Evolutionary conservation across 1,140 invertebrate genomes (phyloP), one percentile per base, ranked within the genome.

Genomic region (Philopotamus ludificatus): DNA sequence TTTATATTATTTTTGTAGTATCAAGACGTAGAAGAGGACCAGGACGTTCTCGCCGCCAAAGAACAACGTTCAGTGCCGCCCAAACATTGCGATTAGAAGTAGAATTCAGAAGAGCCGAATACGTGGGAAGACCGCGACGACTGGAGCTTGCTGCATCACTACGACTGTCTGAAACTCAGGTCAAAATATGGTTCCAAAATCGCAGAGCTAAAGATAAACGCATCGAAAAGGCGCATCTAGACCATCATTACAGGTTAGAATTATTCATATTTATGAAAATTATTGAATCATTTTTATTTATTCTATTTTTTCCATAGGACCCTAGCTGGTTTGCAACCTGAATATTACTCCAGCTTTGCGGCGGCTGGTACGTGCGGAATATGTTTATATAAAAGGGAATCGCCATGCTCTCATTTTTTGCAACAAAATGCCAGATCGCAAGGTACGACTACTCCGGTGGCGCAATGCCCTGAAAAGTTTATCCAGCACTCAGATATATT

Each of bases 101-200:
- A 22, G 95, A 97, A 74, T 97, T 95, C 76, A 88, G 90, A 16
- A 80, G 89, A 28, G 91, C 89, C 0, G 95, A 97, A 79, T 97
- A 97, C 74, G 94, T 97, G 55, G 94, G 93, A 0, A 81, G 94
- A 45, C 86, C 90, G 21, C 78, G 93, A 70, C 81, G 93, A 72
- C 92, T 89, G 74, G 94, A 97, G 78, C 78, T 97, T 63, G 94
- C 95, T 0, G 87, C 91, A 65, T 83, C 87, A 0, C 76, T 97
- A 20, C 82, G 85, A 47, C 80, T 98, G 4, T 93, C 92, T 1
- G 95, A 97, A 77, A 97, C 94, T 0, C 93, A 95, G 80, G 94
- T 97, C 53, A 97, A 96, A 79, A 96, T 96, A 65, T 97, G 95
- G 95, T 98, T 97, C 74, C 95, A 98, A 78, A 97, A 98, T 77